A percentile compares a stretch with the other conserved stretches of the same genome.
phyloP scores from a whole-genome alignment of 2,113 vertebrate genomes.

The Calyptomena viridis region DNA sequence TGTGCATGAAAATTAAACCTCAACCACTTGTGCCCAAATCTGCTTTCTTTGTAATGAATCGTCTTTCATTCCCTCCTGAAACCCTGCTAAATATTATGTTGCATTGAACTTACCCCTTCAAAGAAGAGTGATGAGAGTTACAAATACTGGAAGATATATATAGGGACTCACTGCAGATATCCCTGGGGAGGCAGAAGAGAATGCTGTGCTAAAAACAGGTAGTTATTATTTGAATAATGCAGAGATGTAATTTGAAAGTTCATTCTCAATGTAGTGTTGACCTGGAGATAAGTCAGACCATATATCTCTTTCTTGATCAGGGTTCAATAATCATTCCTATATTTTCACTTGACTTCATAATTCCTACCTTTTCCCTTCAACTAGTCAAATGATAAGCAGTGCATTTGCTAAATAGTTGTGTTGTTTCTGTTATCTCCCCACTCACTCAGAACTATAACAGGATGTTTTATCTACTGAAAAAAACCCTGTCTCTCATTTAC shows the following conservation, averaged over 20 bases:
- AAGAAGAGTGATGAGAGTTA: background rate
- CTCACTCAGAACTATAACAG: constrained; percentile 23
- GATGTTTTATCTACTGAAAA: constrained; percentile 53
- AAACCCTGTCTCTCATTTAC: constrained; percentile 47
- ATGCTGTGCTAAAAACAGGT: background rate
- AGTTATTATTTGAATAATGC: constrained; percentile 21
- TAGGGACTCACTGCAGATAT: background rate
- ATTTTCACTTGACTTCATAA: constrained; percentile 26
- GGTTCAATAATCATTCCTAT: background rate
- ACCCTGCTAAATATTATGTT: background rate
- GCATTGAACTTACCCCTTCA: background rate
- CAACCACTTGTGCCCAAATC: background rate
- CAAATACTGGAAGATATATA: background rate
- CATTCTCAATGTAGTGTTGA: background rate
- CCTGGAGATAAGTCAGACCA: background rate
- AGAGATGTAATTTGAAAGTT: background rate
- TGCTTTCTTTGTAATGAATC: background rate
- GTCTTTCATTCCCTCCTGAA: constrained; percentile 2
- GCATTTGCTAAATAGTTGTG: constrained; percentile 17
- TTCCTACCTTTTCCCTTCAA: background rate
- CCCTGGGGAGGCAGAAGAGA: background rate
- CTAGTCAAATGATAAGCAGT: background rate
- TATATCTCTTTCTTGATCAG: background rate
- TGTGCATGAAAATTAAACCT: background rate
- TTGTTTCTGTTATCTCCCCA: constrained; percentile 27